phyloP scores from a whole-genome alignment of 1,140 invertebrate genomes.

The Stenopsyche tienmushanensis region DNA sequence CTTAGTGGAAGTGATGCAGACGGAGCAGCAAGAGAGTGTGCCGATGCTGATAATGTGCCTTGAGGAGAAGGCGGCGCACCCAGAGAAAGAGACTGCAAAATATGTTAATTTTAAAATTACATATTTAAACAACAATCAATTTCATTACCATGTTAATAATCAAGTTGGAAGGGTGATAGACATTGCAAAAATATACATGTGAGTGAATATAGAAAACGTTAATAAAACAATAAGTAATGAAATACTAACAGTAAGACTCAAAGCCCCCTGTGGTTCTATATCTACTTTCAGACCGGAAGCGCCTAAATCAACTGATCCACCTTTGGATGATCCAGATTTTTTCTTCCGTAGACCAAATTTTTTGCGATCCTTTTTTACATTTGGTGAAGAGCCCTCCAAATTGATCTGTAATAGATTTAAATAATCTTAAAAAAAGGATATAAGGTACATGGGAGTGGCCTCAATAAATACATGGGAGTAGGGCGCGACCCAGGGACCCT shows the following conservation, averaged over 20 bases:
- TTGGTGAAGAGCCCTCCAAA: conserved; percentile 61
- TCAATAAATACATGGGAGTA: no score
- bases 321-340: conserved; percentile 60
- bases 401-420: conserved; percentile 42
- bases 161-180: no score
- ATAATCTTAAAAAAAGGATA: background rate
- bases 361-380: conserved; percentile 67
- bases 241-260: conserved; percentile 34
- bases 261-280: conserved; percentile 35
- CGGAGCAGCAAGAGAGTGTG: conserved; percentile 37
- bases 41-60: conserved; percentile 36
- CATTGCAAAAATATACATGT: no score
- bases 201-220: background rate
- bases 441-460: no score
- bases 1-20: conserved; percentile 36
- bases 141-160: background rate
- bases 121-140: background rate
- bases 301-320: conserved; percentile 62
- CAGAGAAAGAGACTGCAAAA: conserved; percentile 37
- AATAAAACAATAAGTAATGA: background rate
- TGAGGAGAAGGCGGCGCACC: conserved; percentile 39
- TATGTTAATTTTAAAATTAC: conserved; percentile 1
- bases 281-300: conserved; percentile 49
- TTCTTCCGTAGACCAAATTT: conserved; percentile 71
- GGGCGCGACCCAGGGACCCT: no score